Percentiles rank a stretch among this genome's conserved stretches.
Conservation (phyloP, 30 jellyfish, hydroid and myxozoan species). For the Turritopsis dohrnii region DNA sequence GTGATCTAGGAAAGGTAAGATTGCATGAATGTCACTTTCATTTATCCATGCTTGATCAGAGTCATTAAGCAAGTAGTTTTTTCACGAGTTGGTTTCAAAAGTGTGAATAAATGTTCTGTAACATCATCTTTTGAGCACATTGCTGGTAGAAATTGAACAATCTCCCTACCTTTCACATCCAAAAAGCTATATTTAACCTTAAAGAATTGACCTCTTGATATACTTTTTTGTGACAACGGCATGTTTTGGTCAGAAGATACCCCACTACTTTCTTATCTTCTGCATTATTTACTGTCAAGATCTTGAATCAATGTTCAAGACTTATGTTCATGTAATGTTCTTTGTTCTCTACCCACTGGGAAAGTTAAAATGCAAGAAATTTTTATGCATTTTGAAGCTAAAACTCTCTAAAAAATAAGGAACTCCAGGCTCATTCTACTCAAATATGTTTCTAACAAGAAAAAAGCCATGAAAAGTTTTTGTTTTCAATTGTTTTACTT, state of each 20-base stretch:
- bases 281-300: background rate
- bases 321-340: background rate
- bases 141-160: conserved; percentile 3
- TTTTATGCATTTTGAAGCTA: too few relatives aligned
- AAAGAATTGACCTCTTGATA: background rate
- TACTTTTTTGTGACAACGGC: background rate
- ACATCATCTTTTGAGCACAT: conserved; percentile 5
- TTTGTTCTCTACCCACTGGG: background rate
- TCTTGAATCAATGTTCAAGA: background rate
- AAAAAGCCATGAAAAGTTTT: too few relatives aligned
- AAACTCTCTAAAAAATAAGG: too few relatives aligned
- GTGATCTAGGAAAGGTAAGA: conserved; percentile 6
- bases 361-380: too few relatives aligned
- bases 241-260: background rate
- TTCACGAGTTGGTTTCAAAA: conserved; percentile 1
- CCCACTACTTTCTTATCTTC: background rate
- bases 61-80: background rate
- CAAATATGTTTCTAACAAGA: too few relatives aligned
- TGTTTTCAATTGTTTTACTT: too few relatives aligned
- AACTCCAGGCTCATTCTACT: too few relatives aligned
- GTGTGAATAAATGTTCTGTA: background rate
- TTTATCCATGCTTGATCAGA: conserved; percentile 5
- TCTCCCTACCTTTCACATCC: conserved; percentile 10
- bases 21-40: conserved; percentile 5
- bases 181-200: conserved; percentile 1